These are phyloP conservation scores for Drosophila basisetae DNA, from an alignment of 2,888 invertebrate genomes.

Conservation along the genomic window DNA sequence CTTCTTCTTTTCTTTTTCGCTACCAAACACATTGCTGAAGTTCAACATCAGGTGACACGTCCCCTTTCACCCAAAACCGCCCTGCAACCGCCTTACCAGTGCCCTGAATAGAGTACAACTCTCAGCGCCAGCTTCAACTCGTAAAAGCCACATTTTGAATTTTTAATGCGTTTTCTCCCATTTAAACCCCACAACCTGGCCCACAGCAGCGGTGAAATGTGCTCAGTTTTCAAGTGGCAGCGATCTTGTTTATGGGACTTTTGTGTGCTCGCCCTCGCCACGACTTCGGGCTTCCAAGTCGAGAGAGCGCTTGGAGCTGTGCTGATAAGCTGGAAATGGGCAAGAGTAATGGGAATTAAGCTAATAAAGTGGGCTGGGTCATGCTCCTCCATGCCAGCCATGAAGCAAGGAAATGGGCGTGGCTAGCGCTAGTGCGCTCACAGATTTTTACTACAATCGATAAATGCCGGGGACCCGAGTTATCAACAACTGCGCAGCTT, in stretches of 20 bases:
- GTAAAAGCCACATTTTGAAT: slow-evolving; percentile 75
- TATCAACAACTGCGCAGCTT: slow-evolving; percentile 22
- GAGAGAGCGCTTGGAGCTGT: slow-evolving; percentile 14
- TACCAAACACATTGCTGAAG: slow-evolving; percentile 23
- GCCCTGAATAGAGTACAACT: slow-evolving; percentile 1
- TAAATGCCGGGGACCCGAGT: slow-evolving; percentile 15
- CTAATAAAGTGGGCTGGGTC: slow-evolving; percentile 50
- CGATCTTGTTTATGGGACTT: slow-evolving; percentile 76
- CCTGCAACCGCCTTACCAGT: background rate
- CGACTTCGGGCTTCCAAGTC: background rate
- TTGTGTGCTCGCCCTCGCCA: slow-evolving; percentile 30
- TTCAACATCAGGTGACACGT: slow-evolving; percentile 41
- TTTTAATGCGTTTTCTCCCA: slow-evolving; percentile 57
- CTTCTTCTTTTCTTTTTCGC: slow-evolving; percentile 9
- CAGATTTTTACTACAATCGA: slow-evolving; percentile 38
- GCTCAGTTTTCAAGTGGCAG: slow-evolving; percentile 69
- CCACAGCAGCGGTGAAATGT: slow-evolving; percentile 49
- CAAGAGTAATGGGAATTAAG: slow-evolving; percentile 43
- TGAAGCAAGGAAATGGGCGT: slow-evolving; percentile 5
- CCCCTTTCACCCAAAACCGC: background rate
- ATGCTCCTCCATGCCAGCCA: slow-evolving; percentile 1
- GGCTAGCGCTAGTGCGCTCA: background rate
- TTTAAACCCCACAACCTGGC: slow-evolving; percentile 7
- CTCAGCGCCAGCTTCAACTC: slow-evolving; percentile 38
- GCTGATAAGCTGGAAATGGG: slow-evolving; percentile 26